A percentile compares a stretch with the other conserved stretches of the same genome.
Conservation (phyloP, 2,888 invertebrate species). For the Ferrisia virgata region DNA sequence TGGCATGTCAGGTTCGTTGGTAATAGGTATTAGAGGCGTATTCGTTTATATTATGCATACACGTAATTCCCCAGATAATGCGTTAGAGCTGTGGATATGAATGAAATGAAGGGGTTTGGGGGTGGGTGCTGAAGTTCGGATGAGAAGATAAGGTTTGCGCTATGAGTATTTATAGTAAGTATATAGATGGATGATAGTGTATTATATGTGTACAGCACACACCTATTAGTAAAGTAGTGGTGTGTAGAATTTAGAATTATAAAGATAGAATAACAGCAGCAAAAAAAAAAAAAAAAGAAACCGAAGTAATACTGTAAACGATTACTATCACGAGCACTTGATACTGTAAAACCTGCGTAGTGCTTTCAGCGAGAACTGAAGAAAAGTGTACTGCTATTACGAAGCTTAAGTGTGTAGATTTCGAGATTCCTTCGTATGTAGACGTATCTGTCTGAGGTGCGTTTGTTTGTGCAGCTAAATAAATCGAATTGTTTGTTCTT, state of each 20-base stretch:
- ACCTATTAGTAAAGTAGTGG: neutral
- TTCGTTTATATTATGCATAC: neutral
- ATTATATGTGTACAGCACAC: neutral
- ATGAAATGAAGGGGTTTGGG: neutral
- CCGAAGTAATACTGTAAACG: neutral
- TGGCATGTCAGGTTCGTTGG: neutral
- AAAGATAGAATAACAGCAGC: neutral
- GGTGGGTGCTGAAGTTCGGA: no score
- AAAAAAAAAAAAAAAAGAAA: neutral
- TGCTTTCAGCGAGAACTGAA: no score
- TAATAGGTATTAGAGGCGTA: slow-evolving; percentile 3
- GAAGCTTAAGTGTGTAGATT: no score
- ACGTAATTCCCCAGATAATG: neutral
- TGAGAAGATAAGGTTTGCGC: neutral
- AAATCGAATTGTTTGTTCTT: no score
- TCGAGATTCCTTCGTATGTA: no score
- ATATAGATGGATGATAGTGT: no score
- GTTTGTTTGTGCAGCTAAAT: no score
- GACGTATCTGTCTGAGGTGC: no score
- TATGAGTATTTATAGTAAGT: no score
- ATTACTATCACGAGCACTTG: neutral
- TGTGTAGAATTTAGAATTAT: neutral
- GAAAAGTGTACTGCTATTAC: no score
- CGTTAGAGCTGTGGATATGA: neutral
- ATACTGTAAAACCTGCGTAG: neutral